Percentiles rank a stretch among this genome's conserved stretches.
Evolutionary conservation across 1,140 invertebrate species (phyloP).

Genomic region (Cherax destructor): DNA sequence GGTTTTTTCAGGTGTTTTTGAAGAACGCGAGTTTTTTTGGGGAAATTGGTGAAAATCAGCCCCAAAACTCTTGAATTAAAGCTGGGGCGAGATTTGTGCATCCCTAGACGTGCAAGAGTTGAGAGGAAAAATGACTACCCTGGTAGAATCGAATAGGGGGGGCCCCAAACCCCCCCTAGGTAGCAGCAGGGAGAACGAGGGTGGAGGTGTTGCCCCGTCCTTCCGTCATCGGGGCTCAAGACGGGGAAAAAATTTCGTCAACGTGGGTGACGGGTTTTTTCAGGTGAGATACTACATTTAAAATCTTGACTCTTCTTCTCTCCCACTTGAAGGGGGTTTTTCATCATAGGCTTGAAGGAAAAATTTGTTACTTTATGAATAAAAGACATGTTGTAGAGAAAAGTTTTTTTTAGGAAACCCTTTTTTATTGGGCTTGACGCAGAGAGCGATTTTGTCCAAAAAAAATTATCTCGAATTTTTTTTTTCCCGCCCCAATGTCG

Average conservation of each 20-base stretch:
- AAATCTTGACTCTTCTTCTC: no score
- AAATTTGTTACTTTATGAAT: no score
- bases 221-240: slow-evolving; percentile 21
- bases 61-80: neutral
- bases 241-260: slow-evolving; percentile 22
- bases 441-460: no score
- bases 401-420: no score
- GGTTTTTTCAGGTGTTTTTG: neutral
- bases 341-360: no score
- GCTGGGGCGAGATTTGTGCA: neutral
- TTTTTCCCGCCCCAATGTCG: no score
- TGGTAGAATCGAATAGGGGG: neutral
- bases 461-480: no score
- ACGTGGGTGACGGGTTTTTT: slow-evolving; percentile 33
- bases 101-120: neutral
- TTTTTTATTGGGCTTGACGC: no score
- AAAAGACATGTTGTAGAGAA: no score
- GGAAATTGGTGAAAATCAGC: neutral
- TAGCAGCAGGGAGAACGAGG: neutral
- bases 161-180: no score
- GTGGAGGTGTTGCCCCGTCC: slow-evolving; percentile 13
- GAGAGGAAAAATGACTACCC: neutral
- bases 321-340: no score
- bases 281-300: slow-evolving; percentile 5
- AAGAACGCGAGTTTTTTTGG: neutral